Percentiles rank a stretch among this genome's conserved stretches.
Evolutionary conservation across 92 coral and sea anemone species (phyloP).

Genomic region (Epizoanthus scotinus): DNA sequence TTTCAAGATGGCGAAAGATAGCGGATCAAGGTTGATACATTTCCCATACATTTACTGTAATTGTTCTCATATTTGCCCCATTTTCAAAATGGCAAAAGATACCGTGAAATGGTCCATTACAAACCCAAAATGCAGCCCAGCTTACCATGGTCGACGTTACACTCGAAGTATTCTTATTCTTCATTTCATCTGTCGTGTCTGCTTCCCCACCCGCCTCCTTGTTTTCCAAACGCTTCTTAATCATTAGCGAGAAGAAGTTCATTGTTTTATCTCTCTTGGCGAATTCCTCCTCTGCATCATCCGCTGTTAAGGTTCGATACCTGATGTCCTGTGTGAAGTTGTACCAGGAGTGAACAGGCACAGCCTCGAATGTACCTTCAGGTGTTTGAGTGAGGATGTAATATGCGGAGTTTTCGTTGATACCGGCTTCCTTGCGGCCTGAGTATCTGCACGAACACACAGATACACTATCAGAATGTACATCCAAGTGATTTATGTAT

Average conservation of each 20-base stretch:
- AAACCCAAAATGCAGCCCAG: not conserved
- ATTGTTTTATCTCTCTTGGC: slow-evolving; percentile 81
- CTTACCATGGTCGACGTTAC: slow-evolving; percentile 54
- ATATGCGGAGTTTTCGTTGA: slow-evolving; percentile 88
- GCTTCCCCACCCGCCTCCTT: slow-evolving; percentile 61
- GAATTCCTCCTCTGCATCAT: slow-evolving; percentile 97
- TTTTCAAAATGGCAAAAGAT: too few species aligned
- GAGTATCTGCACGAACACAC: slow-evolving; percentile 63
- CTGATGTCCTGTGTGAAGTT: slow-evolving; percentile 91
- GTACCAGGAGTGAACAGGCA: slow-evolving; percentile 87
- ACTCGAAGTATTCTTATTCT: slow-evolving; percentile 24
- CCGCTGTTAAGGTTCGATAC: slow-evolving; percentile 87
- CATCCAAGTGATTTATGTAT: too few species aligned
- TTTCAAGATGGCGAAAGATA: too few species aligned
- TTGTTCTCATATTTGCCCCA: too few species aligned
- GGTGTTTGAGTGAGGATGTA: slow-evolving; percentile 89
- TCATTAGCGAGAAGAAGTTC: slow-evolving; percentile 91
- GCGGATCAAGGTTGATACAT: too few species aligned
- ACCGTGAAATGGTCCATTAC: too few species aligned
- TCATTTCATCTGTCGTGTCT: slow-evolving; percentile 56
- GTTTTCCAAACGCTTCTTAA: slow-evolving; percentile 84
- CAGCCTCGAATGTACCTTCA: slow-evolving; percentile 98
- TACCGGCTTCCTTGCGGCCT: slow-evolving; percentile 92
- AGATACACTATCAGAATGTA: not conserved
- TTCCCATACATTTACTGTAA: too few species aligned